Base-by-base conservation (phyloP, 2,888 invertebrate genomes). In the Timema cristinae region DNA sequence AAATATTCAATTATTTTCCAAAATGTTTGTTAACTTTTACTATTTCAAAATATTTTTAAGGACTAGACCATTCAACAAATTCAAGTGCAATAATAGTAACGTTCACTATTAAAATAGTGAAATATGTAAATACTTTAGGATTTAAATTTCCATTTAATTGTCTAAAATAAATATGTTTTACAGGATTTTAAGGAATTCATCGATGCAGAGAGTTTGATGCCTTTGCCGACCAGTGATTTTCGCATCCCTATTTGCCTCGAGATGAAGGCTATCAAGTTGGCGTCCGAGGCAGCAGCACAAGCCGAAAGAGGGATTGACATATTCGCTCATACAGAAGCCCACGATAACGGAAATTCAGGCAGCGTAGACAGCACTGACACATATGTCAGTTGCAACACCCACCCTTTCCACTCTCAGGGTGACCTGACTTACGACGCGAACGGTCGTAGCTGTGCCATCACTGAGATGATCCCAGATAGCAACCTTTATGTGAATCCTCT, bases 381-480 rank as follows among this genome's bases (percentile, higher is more conserved):
- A 77, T 97, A 95, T 85, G 95, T 95, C 83, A 96, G 95, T 85
- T 97, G 97, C 86, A 93, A 95, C 86, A 96, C 97, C 80, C 95
- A 96, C 86, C 95, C 95, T 80, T 95, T 93, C 85, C 90, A 92
- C 84, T 94, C 94, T 79, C 77, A 81, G 78, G 84, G 83, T 71
- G 85, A 85, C 77, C 77, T 85, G 70, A 81, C 83, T n/a, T 82
- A 82, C n/a, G 83, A 84, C 73, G 79, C 81, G 66, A 81, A 79
- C 61, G 83, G 83, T 75, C 78, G 54, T 79, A 79, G 85, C 15
- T 68, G 82, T 77, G 83, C 84, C 69, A 75, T 81, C 66, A 90
- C 90, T 82, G 89, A 72, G 32, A 69, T 74, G 5, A 54, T 66
- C 32, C 67, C 71, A 50, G 75, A 89, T 83, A 93, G 93, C 82